These are phyloP conservation scores for Nasonovia ribisnigri DNA, from an alignment of 2,888 invertebrate species.

Conservation along the genomic window DNA sequence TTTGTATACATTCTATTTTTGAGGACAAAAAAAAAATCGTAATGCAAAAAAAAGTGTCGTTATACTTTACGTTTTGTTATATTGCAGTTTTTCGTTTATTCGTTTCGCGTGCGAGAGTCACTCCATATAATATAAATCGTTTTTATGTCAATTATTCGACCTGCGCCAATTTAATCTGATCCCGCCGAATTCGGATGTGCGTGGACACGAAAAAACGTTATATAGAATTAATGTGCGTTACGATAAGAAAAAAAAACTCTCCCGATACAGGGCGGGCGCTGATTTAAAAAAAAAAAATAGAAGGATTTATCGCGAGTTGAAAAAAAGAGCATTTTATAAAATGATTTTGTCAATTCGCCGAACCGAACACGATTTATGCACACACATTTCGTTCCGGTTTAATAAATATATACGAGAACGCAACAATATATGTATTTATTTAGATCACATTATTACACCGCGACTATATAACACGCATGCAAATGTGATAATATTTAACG, in stretches of 20 bases:
- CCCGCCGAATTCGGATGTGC: conserved; percentile 53
- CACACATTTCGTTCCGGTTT: conserved; percentile 33
- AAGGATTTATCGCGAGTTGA: conserved; percentile 8
- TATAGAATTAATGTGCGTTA: conserved; percentile 45
- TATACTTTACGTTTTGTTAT: conserved; percentile 34
- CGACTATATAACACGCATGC: not conserved
- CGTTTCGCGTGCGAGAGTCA: not conserved
- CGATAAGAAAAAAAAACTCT: conserved; percentile 48
- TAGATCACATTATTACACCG: not conserved
- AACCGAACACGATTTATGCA: conserved; percentile 43
- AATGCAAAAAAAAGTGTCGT: not conserved
- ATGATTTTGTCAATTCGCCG: conserved; percentile 55
- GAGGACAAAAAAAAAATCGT: not conserved
- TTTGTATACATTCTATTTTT: not conserved
- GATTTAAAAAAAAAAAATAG: conserved; percentile 8
- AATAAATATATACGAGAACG: not conserved
- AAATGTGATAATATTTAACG: not conserved
- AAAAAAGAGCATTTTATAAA: conserved; percentile 31
- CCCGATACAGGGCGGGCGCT: not conserved
- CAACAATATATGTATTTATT: not conserved
- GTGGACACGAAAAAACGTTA: conserved; percentile 51
- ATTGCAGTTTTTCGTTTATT: conserved; percentile 30
- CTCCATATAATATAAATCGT: conserved; percentile 43
- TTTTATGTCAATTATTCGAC: conserved; percentile 57
- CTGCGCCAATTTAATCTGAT: conserved; percentile 46